phyloP scores from a whole-genome alignment of 2,113 vertebrate species.

The Hippocampus abdominalis region DNA sequence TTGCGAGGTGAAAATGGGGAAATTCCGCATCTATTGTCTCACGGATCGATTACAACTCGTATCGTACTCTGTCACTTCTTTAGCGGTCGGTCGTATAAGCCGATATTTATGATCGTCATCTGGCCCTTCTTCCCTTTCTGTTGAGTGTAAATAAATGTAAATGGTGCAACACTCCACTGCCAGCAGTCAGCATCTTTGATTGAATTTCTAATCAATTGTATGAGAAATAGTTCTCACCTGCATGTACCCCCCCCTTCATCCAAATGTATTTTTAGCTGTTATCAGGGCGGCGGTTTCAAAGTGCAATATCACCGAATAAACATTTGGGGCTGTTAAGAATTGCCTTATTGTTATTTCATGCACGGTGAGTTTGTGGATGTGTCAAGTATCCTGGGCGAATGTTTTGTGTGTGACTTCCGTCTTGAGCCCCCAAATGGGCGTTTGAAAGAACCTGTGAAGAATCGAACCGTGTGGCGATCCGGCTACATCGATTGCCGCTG shows the following conservation, averaged over 20 bases:
- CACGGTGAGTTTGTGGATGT: too few relatives aligned
- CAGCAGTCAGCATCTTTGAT: neutral
- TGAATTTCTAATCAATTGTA: constrained; percentile 8
- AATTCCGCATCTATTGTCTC: neutral
- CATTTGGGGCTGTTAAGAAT: constrained; percentile 26
- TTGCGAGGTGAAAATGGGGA: constrained; percentile 15
- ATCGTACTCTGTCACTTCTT: neutral
- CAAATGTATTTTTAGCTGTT: constrained; percentile 27
- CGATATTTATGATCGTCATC: constrained; percentile 29
- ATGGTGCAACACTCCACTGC: constrained; percentile 2
- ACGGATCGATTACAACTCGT: neutral
- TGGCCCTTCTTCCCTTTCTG: constrained; percentile 29
- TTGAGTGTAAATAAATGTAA: constrained; percentile 64
- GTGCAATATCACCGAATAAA: constrained; percentile 66
- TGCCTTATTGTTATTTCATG: neutral
- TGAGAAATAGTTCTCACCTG: constrained; percentile 19
- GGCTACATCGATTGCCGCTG: too few relatives aligned
- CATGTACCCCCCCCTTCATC: constrained; percentile 19
- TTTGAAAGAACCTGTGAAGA: too few relatives aligned
- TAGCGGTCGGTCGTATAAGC: constrained; percentile 18
- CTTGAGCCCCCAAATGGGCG: too few relatives aligned
- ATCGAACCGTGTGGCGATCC: too few relatives aligned
- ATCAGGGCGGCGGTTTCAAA: constrained; percentile 17
- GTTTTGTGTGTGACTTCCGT: too few relatives aligned
- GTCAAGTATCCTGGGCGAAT: too few relatives aligned